Percentiles rank a stretch among this genome's conserved stretches.
Conservation (phyloP, 2,888 invertebrate species). For the Cataglyphis altisquamis region DNA sequence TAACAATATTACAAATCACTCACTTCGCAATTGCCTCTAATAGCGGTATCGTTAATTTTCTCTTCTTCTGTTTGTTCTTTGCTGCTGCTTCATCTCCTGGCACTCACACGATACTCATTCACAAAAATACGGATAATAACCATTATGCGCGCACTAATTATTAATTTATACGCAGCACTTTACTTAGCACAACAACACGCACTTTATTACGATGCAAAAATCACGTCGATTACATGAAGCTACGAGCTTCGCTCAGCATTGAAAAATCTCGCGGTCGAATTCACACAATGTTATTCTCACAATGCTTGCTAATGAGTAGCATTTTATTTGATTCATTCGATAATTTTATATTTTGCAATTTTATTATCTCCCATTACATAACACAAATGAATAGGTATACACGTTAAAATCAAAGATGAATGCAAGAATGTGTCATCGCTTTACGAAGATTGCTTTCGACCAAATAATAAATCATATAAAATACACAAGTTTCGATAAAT, state of each 20-base stretch:
- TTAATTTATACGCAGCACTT: neutral
- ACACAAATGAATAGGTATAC: neutral
- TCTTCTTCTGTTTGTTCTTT: neutral
- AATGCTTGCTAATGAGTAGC: neutral
- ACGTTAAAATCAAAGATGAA: neutral
- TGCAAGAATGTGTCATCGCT: neutral
- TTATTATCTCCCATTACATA: neutral
- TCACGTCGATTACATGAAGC: neutral
- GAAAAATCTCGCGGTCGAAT: neutral
- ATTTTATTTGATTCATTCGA: neutral
- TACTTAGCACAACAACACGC: neutral
- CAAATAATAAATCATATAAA: neutral
- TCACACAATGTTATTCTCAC: neutral
- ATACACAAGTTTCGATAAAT: neutral
- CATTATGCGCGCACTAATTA: neutral
- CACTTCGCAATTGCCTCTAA: neutral
- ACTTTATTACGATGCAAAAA: neutral
- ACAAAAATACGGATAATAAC: neutral
- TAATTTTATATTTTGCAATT: neutral
- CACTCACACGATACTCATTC: neutral
- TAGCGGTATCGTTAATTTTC: neutral
- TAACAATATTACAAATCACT: neutral
- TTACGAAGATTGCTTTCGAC: neutral
- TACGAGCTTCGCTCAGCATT: neutral
- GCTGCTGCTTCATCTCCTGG: neutral